Conservation (phyloP, 2,113 vertebrate genomes). For the Osmerus mordax region DNA sequence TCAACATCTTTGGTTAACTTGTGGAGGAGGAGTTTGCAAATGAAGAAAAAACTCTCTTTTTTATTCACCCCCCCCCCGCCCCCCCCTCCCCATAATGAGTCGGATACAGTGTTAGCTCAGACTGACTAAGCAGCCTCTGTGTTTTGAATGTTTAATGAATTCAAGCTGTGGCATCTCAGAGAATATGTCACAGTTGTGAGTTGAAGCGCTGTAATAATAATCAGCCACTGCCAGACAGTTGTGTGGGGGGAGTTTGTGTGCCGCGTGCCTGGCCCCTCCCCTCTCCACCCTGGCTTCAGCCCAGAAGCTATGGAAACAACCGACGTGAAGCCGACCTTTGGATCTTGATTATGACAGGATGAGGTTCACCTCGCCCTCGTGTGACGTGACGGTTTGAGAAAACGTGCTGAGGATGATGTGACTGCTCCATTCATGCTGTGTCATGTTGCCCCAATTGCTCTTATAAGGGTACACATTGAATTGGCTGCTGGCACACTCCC, state of each 20-base stretch:
- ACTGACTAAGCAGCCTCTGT: background rate
- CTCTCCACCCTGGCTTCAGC: background rate
- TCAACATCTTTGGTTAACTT: background rate
- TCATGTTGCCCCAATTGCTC: no score
- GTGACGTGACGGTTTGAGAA: background rate
- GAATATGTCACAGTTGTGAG: conserved; percentile 3
- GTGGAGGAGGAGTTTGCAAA: background rate
- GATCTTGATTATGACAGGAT: background rate
- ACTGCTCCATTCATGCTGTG: background rate
- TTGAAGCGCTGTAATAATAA: background rate
- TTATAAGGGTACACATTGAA: no score
- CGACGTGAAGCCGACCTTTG: background rate
- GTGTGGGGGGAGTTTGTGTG: background rate
- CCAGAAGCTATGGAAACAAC: background rate
- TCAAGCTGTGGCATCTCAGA: background rate
- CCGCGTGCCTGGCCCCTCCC: background rate
- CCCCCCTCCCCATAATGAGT: background rate
- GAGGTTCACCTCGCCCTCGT: no score
- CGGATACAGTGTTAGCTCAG: background rate
- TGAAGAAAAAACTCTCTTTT: background rate
- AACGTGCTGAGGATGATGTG: background rate
- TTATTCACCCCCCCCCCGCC: background rate
- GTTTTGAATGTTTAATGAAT: conserved; percentile 9
- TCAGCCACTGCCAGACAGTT: background rate
- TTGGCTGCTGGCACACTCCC: no score